A percentile compares a stretch with the other conserved stretches of the same genome.
Evolutionary conservation across 1,140 invertebrate species (phyloP).

Genomic region (Aphelenchoides besseyi): DNA sequence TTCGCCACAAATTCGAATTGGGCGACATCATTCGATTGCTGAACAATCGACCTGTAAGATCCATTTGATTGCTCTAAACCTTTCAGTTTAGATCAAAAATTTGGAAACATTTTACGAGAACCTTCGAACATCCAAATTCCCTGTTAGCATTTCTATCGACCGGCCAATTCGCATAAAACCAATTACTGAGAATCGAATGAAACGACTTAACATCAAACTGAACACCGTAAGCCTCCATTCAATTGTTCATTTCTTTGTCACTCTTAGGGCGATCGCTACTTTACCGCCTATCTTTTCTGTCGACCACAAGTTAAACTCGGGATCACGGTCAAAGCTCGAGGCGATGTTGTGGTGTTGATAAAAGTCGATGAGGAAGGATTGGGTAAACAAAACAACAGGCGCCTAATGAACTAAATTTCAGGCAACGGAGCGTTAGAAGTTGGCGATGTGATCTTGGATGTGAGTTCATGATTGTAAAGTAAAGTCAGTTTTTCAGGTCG

Average conservation of each 20-base stretch:
- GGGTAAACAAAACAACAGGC: neutral
- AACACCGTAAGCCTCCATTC: neutral
- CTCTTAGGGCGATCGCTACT: slow-evolving; percentile 9
- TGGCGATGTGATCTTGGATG: slow-evolving; percentile 14
- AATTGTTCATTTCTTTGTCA: neutral
- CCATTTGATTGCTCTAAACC: too few relatives aligned
- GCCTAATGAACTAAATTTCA: neutral
- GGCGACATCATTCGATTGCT: slow-evolving; percentile 5
- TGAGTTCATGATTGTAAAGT: too few relatives aligned
- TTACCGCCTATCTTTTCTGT: neutral
- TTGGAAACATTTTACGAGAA: neutral
- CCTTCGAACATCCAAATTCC: neutral
- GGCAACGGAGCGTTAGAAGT: neutral
- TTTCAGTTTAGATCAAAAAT: neutral
- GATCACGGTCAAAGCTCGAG: neutral
- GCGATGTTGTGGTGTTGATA: neutral
- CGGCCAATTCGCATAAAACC: neutral
- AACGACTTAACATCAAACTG: slow-evolving; percentile 8
- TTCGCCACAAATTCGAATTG: neutral
- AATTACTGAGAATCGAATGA: slow-evolving; percentile 6
- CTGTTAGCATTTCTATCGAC: neutral
- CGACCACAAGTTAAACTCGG: neutral
- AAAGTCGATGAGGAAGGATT: neutral
- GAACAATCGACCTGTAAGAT: neutral
- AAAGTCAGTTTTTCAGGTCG: too few relatives aligned